phyloP scores from a whole-genome alignment of 2,888 invertebrate species.

The Ichneumoninae sp. region DNA sequence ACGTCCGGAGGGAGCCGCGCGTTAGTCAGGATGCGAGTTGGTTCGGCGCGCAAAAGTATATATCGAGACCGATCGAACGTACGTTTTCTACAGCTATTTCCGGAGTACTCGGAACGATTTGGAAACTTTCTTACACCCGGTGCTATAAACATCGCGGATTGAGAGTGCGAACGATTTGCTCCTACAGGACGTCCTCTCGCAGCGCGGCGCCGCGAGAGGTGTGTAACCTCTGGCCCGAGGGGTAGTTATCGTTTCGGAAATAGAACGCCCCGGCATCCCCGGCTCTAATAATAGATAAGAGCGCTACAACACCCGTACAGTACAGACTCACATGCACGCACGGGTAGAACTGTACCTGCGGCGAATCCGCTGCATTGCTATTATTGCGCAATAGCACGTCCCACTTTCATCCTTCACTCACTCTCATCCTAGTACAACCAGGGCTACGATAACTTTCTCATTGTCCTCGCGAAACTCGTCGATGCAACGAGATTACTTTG shows the following conservation, averaged over 20 bases:
- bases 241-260: conserved; percentile 76
- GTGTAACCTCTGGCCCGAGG: conserved; percentile 71
- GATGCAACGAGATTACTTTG: neutral
- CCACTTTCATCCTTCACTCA: conserved; percentile 36
- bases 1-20: neutral
- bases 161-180: conserved; percentile 29
- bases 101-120: conserved; percentile 67
- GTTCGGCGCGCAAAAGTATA: conserved; percentile 1
- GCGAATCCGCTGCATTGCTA: conserved; percentile 75
- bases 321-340: neutral
- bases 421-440: conserved; percentile 1
- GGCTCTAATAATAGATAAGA: conserved; percentile 79
- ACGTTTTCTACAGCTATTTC: conserved; percentile 54
- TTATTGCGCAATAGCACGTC: conserved; percentile 72
- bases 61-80: conserved; percentile 24
- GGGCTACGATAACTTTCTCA: conserved; percentile 16
- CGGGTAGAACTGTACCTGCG: conserved; percentile 69
- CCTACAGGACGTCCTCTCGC: neutral
- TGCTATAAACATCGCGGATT: conserved; percentile 5
- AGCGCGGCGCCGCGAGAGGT: conserved; percentile 36
- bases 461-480: neutral
- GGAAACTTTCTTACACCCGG: conserved; percentile 47
- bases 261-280: conserved; percentile 74
- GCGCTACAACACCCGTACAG: conserved; percentile 52
- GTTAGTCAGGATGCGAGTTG: neutral